Evolutionary conservation across 2,888 invertebrate species (phyloP), one percentile per base, ranked within the genome.

Genomic region (Clivina fossor): DNA sequence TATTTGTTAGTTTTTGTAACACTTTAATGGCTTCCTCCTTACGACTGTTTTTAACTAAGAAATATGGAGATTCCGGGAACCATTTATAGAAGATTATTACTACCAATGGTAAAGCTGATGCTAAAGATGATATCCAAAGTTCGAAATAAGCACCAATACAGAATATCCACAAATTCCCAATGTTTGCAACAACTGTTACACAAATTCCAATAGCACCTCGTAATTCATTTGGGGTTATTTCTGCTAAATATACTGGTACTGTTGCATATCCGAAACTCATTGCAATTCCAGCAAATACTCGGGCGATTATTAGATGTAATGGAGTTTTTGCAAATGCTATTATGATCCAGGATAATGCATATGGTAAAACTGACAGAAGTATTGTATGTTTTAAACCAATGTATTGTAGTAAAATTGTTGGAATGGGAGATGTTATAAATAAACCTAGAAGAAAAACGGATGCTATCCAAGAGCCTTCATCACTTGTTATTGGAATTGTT

Each of bases 391-490:
- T 83, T 5, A 83, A 76, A 18, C 83, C 83, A 59, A 80, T 76
- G 59, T 75, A 73, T 66, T 83, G 82, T 57, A 82, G 81, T 59
- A 79, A 70, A 66, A 82, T 77, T 13, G 81, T 82, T 15, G 82
- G 76, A 15, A 81, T 74, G 8, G 81, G 68, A 16, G 79, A 80
- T 41, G 81, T 81, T 37, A 81, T 70, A 9, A 80, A 78, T 1
- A 80, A 80, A 62, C 81, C 82, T 46, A 82, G 71, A 60, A 82
- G 78, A 74, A 80, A 80, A 63, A 82, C 76, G 41, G 81, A 81
- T 2, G 78, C 79, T 66, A 80, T 77, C 79, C 79, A 79, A 68
- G 80, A 78, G 64, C 75, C 74, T 61, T 79, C 70, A 57, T 73
- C 74, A 9, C 65, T 24, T 11, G 74, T 67, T 47, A 77, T 75